Percentiles rank a stretch among this genome's conserved stretches.
Evolutionary conservation across 1,140 invertebrate species (phyloP).

Genomic region (Heliconius hewitsoni): DNA sequence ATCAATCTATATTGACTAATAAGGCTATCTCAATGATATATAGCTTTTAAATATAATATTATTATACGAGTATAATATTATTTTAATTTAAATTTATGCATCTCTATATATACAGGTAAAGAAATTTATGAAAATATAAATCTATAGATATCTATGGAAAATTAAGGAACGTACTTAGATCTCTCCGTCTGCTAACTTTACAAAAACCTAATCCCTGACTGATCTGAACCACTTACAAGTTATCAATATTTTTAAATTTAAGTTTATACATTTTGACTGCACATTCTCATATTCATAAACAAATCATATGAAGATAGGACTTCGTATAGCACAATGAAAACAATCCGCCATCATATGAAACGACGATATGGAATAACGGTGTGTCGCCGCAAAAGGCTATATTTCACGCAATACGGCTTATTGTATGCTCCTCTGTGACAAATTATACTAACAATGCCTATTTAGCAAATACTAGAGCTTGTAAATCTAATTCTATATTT

Average conservation of each 20-base stretch:
- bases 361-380: slow-evolving; percentile 39
- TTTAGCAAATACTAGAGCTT: neutral
- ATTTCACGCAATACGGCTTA: slow-evolving; percentile 62
- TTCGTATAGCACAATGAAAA: slow-evolving; percentile 35
- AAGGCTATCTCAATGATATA: too few relatives aligned
- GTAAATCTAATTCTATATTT: neutral
- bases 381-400: slow-evolving; percentile 51
- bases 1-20: too few relatives aligned
- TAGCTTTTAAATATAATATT: too few relatives aligned
- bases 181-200: too few relatives aligned
- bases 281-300: neutral
- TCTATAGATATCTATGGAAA: too few relatives aligned
- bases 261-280: neutral
- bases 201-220: too few relatives aligned
- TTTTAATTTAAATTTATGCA: too few relatives aligned
- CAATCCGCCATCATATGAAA: slow-evolving; percentile 33
- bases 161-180: too few relatives aligned
- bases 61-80: too few relatives aligned
- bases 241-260: neutral
- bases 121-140: too few relatives aligned
- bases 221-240: too few relatives aligned
- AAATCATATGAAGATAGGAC: slow-evolving; percentile 30
- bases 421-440: slow-evolving; percentile 61
- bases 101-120: too few relatives aligned
- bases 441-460: slow-evolving; percentile 45